Conservation (phyloP, 2,888 invertebrate genomes). For the Phlogophora meticulosa region DNA sequence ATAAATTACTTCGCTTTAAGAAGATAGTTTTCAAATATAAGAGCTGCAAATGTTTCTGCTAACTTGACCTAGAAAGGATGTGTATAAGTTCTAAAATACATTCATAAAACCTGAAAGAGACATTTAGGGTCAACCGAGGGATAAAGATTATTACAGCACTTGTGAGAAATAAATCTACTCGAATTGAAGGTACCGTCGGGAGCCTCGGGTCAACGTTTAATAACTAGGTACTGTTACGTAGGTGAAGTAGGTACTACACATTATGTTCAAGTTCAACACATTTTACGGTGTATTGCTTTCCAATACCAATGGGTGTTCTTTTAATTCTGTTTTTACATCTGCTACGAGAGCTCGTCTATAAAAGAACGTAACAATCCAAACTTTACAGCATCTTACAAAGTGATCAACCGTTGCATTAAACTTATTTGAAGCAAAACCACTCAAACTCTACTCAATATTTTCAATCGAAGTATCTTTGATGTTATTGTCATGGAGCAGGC, state of each 20-base stretch:
- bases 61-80: conserved; percentile 13
- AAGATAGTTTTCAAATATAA: conserved; percentile 28
- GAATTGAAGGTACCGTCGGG: background rate
- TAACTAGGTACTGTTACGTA: conserved; percentile 1
- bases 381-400: conserved; percentile 19
- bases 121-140: conserved; percentile 26
- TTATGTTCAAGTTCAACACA: background rate
- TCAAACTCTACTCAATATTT: conserved; percentile 45
- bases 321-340: conserved; percentile 31
- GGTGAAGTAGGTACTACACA: background rate
- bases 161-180: conserved; percentile 14
- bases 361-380: conserved; percentile 19
- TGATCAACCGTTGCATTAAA: conserved; percentile 24
- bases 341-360: conserved; percentile 4
- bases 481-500: conserved; percentile 75
- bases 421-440: conserved; percentile 11
- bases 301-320: conserved; percentile 12
- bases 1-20: conserved; percentile 34
- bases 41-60: conserved; percentile 4
- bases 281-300: conserved; percentile 5
- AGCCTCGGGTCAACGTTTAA: conserved; percentile 9
- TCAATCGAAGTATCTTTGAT: conserved; percentile 67
- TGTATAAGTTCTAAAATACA: conserved; percentile 34
- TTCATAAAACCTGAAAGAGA: conserved; percentile 30
- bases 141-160: conserved; percentile 32